Conservation (phyloP, 1,140 invertebrate genomes). For the Oppia nitens region DNA sequence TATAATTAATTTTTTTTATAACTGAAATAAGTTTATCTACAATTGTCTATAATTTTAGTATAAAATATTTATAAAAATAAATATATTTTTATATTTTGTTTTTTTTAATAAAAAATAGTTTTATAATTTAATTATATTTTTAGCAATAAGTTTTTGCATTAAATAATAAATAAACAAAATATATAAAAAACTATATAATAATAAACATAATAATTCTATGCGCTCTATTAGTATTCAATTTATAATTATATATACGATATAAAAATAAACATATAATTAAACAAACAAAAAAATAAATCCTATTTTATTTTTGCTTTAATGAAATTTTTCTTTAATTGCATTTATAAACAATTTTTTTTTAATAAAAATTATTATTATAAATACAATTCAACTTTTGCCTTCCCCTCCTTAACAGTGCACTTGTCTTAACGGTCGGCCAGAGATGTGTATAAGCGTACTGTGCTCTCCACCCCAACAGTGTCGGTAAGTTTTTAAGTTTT, state of each 20-base stretch:
- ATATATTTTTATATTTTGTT: background rate
- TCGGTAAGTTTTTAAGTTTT: slow-evolving; percentile 8
- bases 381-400: too few relatives aligned
- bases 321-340: slow-evolving; percentile 1
- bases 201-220: background rate
- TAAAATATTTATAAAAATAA: background rate
- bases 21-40: background rate
- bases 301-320: background rate
- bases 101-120: background rate
- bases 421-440: slow-evolving; percentile 26
- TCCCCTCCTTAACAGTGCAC: slow-evolving; percentile 23
- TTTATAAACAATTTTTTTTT: too few relatives aligned
- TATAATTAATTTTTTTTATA: background rate
- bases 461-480: slow-evolving; percentile 29
- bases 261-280: background rate
- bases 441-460: slow-evolving; percentile 27
- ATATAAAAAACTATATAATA: background rate
- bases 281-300: background rate
- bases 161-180: too few relatives aligned
- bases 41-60: background rate
- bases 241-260: too few relatives aligned
- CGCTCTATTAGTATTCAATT: too few relatives aligned
- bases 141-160: too few relatives aligned
- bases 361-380: too few relatives aligned
- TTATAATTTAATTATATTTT: background rate